A percentile compares a stretch with the other conserved stretches of the same genome.
Conservation (phyloP, 2,888 invertebrate genomes). For the Aethes cnicana region DNA sequence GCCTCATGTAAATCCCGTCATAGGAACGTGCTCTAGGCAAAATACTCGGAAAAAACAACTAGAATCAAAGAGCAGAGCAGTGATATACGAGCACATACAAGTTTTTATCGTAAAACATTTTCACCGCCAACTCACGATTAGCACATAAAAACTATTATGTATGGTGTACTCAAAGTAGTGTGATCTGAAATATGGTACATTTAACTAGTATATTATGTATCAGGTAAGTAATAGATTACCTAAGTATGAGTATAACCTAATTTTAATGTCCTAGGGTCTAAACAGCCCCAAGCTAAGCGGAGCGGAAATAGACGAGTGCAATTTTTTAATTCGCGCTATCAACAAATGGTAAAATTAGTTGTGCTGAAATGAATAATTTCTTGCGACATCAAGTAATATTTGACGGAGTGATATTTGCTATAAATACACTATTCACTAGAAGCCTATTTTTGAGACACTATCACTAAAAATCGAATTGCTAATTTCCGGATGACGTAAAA, state of each 20-base stretch:
- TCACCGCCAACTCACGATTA: not conserved
- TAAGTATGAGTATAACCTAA: too few species aligned
- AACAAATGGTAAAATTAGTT: too few species aligned
- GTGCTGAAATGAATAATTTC: too few species aligned
- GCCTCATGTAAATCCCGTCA: slow-evolving; percentile 30
- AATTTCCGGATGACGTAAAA: slow-evolving; percentile 3
- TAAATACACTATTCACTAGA: not conserved
- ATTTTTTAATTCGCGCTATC: slow-evolving; percentile 62
- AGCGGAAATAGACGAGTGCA: slow-evolving; percentile 46
- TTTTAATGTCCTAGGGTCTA: not conserved
- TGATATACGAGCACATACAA: not conserved
- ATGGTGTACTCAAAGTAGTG: not conserved
- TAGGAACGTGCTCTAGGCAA: slow-evolving; percentile 7
- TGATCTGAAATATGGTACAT: slow-evolving; percentile 49
- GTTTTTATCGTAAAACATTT: not conserved
- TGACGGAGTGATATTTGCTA: too few species aligned
- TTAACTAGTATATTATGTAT: slow-evolving; percentile 48
- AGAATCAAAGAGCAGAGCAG: slow-evolving; percentile 25
- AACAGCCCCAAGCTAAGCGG: slow-evolving; percentile 40
- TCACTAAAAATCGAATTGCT: too few species aligned
- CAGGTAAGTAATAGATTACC: slow-evolving; percentile 44
- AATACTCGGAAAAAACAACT: not conserved
- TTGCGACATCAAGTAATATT: slow-evolving; percentile 16
- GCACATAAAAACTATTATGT: not conserved
- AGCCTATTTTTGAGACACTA: too few species aligned